phyloP scores from a whole-genome alignment of 2,888 invertebrate genomes.

The Rotaria socialis region DNA sequence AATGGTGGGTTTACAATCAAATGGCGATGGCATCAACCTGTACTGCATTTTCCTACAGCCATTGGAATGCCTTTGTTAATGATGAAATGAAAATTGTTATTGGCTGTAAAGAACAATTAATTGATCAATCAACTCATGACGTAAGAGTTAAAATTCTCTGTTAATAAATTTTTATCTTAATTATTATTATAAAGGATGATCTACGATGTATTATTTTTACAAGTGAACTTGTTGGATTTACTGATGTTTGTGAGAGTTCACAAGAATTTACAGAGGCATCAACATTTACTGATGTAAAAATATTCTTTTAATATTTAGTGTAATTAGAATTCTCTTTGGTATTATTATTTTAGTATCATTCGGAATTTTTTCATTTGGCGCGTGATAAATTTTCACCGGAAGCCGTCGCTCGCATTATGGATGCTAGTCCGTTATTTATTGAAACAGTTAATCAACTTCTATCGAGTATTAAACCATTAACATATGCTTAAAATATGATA shows the following conservation, averaged over 20 bases:
- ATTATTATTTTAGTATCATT: not conserved
- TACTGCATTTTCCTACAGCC: slow-evolving; percentile 57
- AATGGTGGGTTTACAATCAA: slow-evolving; percentile 56
- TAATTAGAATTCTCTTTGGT: not conserved
- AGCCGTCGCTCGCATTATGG: not conserved
- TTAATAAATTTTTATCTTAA: too few relatives aligned
- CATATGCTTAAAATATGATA: not conserved
- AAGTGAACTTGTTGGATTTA: not conserved
- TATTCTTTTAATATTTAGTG: not conserved
- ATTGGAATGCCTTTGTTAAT: slow-evolving; percentile 56
- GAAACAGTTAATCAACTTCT: slow-evolving; percentile 18
- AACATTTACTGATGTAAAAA: slow-evolving; percentile 7
- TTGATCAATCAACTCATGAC: not conserved
- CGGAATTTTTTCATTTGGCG: not conserved
- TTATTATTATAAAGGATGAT: not conserved
- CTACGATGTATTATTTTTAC: not conserved
- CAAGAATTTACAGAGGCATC: not conserved
- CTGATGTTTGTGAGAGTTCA: not conserved
- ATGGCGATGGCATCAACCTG: slow-evolving; percentile 56
- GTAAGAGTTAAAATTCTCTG: not conserved
- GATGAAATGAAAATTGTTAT: slow-evolving; percentile 53
- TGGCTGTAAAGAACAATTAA: slow-evolving; percentile 47
- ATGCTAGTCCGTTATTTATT: not conserved
- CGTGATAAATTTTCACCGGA: not conserved
- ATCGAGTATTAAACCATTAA: not conserved